Evolutionary conservation across 1,140 invertebrate species (phyloP).

Genomic region (Drosophila lowei): DNA sequence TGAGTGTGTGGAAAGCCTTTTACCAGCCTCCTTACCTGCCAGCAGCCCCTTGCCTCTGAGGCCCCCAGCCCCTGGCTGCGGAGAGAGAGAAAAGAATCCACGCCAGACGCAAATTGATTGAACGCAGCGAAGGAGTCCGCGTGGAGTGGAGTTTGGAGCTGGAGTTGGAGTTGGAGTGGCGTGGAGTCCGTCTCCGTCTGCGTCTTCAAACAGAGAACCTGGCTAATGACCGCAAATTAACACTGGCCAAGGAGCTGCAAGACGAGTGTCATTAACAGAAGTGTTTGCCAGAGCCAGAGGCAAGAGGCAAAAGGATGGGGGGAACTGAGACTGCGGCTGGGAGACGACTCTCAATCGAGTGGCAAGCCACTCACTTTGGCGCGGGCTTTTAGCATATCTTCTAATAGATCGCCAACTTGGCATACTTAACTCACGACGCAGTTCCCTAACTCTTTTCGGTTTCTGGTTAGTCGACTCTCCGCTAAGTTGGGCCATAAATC

Average conservation of each 20-base stretch:
- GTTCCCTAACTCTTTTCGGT: constrained; percentile 21
- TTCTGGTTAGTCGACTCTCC: constrained; percentile 22
- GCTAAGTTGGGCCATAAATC: constrained; percentile 57
- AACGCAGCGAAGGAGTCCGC: constrained; percentile 46
- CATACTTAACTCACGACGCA: constrained; percentile 61
- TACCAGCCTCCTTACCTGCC: constrained; percentile 10
- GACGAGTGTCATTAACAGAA: constrained; percentile 73
- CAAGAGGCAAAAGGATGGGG: neutral
- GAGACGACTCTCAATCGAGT: constrained; percentile 23
- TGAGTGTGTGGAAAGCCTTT: constrained; percentile 51
- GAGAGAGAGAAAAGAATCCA: constrained; percentile 40
- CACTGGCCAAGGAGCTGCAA: constrained; percentile 60
- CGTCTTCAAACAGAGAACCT: constrained; percentile 24
- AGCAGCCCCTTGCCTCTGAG: too few relatives aligned
- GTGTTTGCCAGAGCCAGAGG: constrained; percentile 53
- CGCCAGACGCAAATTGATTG: constrained; percentile 73
- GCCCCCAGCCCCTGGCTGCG: neutral
- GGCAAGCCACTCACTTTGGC: constrained; percentile 55
- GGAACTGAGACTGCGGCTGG: neutral
- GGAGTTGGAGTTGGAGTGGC: neutral
- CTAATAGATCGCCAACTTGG: constrained; percentile 70
- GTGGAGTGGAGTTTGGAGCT: neutral
- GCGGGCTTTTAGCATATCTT: constrained; percentile 75
- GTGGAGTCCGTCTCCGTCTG: neutral
- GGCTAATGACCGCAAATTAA: constrained; percentile 78